phyloP scores from a whole-genome alignment of 2,797 vertebrate genomes.

The Distichodus sexfasciatus region DNA sequence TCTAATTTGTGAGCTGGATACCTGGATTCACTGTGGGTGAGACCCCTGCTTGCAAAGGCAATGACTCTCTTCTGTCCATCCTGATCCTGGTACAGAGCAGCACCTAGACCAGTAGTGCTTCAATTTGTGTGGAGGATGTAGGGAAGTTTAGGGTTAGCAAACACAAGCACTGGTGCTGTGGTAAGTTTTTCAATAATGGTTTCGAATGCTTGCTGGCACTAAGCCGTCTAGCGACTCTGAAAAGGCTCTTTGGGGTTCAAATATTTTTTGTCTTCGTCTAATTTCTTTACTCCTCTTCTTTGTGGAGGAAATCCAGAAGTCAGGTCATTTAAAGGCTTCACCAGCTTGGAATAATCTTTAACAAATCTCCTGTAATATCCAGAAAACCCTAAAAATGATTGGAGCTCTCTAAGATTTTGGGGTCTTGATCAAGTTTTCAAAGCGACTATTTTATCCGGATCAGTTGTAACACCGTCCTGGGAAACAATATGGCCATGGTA shows the following conservation, averaged over 20 bases:
- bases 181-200: too few species aligned
- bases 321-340: neutral
- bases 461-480: too few species aligned
- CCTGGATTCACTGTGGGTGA: neutral
- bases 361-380: neutral
- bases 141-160: too few species aligned
- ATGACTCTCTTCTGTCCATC: neutral
- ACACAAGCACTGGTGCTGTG: too few species aligned
- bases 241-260: constrained; percentile 5
- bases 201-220: too few species aligned
- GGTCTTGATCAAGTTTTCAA: too few species aligned
- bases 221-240: neutral
- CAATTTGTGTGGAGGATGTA: neutral
- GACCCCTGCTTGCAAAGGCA: neutral
- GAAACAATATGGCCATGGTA: too few species aligned
- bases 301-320: neutral
- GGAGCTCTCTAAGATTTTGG: neutral
- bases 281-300: neutral
- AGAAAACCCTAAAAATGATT: neutral
- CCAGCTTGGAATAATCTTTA: neutral
- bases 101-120: neutral
- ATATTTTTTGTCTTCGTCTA: too few species aligned
- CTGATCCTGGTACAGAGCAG: constrained; percentile 6
- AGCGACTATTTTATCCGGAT: too few species aligned
- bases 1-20: neutral